phyloP scores from a whole-genome alignment of 2,888 invertebrate genomes.

The Griposia aprilina region DNA sequence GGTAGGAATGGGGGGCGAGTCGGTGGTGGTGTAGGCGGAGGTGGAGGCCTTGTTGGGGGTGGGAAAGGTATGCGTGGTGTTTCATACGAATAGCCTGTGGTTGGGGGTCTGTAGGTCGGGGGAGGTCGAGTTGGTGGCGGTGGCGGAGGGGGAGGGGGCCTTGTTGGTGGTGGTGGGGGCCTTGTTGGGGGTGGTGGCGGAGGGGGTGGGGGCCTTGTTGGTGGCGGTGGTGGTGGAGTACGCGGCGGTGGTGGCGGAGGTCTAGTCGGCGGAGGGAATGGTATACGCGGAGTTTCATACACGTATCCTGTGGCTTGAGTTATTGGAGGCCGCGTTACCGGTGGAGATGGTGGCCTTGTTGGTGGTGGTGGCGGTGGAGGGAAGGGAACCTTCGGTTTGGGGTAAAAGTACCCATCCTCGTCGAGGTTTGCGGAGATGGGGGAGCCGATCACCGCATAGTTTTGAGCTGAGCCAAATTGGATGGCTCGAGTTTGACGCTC shows the following conservation, averaged over 20 bases:
- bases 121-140: slow-evolving; percentile 55
- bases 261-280: slow-evolving; percentile 49
- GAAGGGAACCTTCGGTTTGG: slow-evolving; percentile 85
- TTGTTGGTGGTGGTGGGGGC: slow-evolving; percentile 29
- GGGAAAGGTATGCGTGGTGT: slow-evolving; percentile 61
- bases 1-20: slow-evolving; percentile 52
- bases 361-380: slow-evolving; percentile 78
- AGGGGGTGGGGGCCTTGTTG: slow-evolving; percentile 66
- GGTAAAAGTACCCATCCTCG: slow-evolving; percentile 89
- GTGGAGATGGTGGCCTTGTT: slow-evolving; percentile 62
- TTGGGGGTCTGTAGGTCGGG: slow-evolving; percentile 53
- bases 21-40: slow-evolving; percentile 40
- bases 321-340: slow-evolving; percentile 57
- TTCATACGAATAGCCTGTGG: slow-evolving; percentile 33
- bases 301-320: slow-evolving; percentile 73
- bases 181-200: slow-evolving; percentile 63
- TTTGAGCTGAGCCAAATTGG: slow-evolving; percentile 80
- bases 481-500: slow-evolving; percentile 81
- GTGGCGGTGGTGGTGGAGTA: slow-evolving; percentile 64
- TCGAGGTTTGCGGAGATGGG: slow-evolving; percentile 83
- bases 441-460: slow-evolving; percentile 84
- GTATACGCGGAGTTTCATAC: slow-evolving; percentile 72
- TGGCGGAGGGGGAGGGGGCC: too few relatives aligned
- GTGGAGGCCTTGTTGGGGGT: slow-evolving; percentile 57
- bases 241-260: slow-evolving; percentile 52